Conservation (phyloP, 2,797 vertebrate genomes). For the Cryptoblepharus egeriae region DNA sequence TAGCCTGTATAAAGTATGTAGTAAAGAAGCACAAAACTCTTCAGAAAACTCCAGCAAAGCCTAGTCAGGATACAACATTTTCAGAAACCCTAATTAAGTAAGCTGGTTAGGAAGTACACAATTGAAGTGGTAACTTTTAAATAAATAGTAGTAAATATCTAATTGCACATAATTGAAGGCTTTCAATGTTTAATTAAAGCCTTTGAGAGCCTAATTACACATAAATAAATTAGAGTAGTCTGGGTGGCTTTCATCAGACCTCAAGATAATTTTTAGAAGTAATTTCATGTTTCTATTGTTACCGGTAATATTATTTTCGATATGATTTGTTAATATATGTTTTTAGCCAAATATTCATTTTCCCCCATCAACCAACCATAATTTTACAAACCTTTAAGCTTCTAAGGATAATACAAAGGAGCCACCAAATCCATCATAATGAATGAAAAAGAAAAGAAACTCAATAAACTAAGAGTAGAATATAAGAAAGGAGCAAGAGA, state of each 20-base stretch:
- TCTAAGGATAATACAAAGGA: background rate
- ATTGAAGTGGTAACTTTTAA: slow-evolving; percentile 41
- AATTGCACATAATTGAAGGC: slow-evolving; percentile 14
- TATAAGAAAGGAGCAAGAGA: background rate
- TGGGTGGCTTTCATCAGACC: slow-evolving; percentile 19
- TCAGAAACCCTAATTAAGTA: slow-evolving; percentile 61
- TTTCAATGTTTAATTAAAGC: too few relatives aligned
- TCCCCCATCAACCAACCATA: background rate
- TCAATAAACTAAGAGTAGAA: background rate
- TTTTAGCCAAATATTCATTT: background rate
- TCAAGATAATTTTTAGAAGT: background rate
- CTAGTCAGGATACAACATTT: slow-evolving; percentile 47
- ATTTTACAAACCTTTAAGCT: slow-evolving; percentile 10
- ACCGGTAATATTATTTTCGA: background rate
- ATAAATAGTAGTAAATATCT: slow-evolving; percentile 31
- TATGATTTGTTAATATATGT: background rate
- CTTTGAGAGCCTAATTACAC: too few relatives aligned
- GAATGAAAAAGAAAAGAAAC: background rate
- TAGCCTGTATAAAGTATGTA: background rate
- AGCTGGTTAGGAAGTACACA: slow-evolving; percentile 33
- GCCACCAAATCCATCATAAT: background rate
- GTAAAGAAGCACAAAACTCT: background rate
- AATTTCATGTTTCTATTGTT: slow-evolving; percentile 10
- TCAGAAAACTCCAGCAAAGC: background rate
- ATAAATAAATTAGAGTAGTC: slow-evolving; percentile 28